Evolutionary conservation across 1,140 invertebrate genomes (phyloP).

Genomic region (Riptortus pedestris): DNA sequence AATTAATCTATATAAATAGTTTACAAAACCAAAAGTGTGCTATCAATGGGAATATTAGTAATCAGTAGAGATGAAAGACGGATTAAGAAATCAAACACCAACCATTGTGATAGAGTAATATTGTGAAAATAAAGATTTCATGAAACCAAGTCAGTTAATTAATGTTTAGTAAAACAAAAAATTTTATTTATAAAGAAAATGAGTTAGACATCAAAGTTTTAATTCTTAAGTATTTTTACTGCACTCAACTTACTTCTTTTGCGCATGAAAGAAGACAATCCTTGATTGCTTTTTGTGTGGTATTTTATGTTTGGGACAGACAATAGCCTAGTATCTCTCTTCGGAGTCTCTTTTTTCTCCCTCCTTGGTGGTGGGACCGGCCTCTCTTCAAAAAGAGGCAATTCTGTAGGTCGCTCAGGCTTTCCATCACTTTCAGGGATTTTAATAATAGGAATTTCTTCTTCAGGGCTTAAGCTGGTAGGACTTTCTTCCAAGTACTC

Average conservation of each 20-base stretch:
- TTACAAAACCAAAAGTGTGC: too few species aligned
- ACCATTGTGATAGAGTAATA: too few species aligned
- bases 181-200: too few species aligned
- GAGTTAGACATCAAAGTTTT: too few species aligned
- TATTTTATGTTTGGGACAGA: constrained; percentile 68
- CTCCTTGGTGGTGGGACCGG: constrained; percentile 50
- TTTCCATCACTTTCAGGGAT: constrained; percentile 23
- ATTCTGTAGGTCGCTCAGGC: constrained; percentile 45
- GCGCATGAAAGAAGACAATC: constrained; percentile 49
- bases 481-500: constrained; percentile 20
- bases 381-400: constrained; percentile 50
- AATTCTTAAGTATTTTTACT: too few species aligned
- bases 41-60: too few species aligned
- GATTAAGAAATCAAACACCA: too few species aligned
- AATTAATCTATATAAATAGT: too few species aligned
- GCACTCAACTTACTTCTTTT: constrained; percentile 70
- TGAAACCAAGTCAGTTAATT: too few species aligned
- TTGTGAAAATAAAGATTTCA: too few species aligned
- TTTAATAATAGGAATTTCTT: constrained; percentile 28
- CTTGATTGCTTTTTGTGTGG: constrained; percentile 39
- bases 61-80: too few species aligned
- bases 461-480: constrained; percentile 27
- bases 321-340: constrained; percentile 53
- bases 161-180: too few species aligned
- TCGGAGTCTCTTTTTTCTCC: constrained; percentile 40